Evolutionary conservation across 2,113 vertebrate genomes (phyloP), one percentile per base, ranked within the genome.

Genomic region (Psittacara wagleri): DNA sequence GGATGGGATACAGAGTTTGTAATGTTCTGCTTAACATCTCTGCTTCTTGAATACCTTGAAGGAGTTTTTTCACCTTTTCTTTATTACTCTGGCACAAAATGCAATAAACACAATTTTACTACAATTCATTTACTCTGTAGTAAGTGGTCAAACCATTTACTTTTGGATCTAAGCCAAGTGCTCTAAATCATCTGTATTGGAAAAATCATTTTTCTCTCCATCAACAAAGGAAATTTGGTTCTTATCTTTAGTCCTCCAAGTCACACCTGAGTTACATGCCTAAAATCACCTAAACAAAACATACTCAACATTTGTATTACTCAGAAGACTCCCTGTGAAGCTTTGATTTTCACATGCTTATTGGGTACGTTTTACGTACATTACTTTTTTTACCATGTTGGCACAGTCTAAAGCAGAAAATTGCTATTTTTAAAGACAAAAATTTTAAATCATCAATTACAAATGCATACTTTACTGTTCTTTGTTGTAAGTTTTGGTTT

Each of bases 11-110:
- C 2, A 22, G 61, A 55, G 15, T 92, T 90, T 75, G 76, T 9
- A 92, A 95, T 75, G 92, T 76, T 94, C 83, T 75, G 39, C 31
- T 96, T 86, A 95, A 94, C 64, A 75, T 61, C 33, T 73, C n/a
- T 76, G 44, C 39, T 82, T 64, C 80, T 86, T 78, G 81, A 76
- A 93, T 78, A 86, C 9, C 46, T 77, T 86, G 54, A 1, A 0
- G 3, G 61, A 86, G 68, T 43, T 67, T 96, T 90, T 93, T 80
- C 7, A 20, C 83, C 70, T 83, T 89, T 87, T 83, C 69, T 70
- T 94, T 93, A 86, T 88, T 63, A 78, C 46, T 62, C 61, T 94
- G 61, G 54, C n/a, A 75, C 25, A 70, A 90, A 90, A 81, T 63
- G 54, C 70, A 90, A 63, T 67, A 95, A 95, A 85, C 31, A 80